These are phyloP conservation scores for Trididemnum miniatum DNA, from an alignment of 23 tunicate genomes.

Conservation along the genomic window DNA sequence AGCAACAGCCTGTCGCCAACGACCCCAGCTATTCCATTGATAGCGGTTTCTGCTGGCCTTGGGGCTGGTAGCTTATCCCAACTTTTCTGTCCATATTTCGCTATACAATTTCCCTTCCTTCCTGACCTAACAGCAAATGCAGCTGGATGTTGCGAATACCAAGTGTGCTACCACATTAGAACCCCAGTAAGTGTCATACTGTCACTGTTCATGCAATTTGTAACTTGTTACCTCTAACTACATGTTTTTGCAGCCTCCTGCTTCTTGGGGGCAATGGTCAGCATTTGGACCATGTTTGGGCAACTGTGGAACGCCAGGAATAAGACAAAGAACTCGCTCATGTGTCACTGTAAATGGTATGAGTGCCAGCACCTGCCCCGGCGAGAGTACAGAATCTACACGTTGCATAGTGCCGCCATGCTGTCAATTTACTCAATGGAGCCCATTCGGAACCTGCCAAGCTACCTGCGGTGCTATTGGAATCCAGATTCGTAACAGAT, in stretches of 20 bases:
- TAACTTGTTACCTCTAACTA: no score
- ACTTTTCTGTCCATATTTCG: slow-evolving; percentile 25
- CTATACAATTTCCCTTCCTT: slow-evolving; percentile 1
- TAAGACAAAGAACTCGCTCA: background rate
- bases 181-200: background rate
- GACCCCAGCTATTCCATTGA: no score
- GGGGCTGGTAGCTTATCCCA: no score
- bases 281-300: background rate
- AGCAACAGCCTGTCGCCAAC: no score
- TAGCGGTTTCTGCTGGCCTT: no score
- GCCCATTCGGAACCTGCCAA: background rate
- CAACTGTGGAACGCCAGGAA: background rate
- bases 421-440: slow-evolving; percentile 16
- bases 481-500: background rate
- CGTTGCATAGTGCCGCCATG: background rate
- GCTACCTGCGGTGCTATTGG: slow-evolving; percentile 12
- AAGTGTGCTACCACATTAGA: background rate
- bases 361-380: background rate
- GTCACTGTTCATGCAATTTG: no score
- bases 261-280: background rate
- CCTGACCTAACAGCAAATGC: background rate
- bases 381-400: background rate
- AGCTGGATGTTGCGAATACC: background rate
- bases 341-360: background rate
- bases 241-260: no score